Evolutionary conservation across 2,113 vertebrate genomes (phyloP), one percentile per base, ranked within the genome.

Genomic region (Rostratula benghalensis): DNA sequence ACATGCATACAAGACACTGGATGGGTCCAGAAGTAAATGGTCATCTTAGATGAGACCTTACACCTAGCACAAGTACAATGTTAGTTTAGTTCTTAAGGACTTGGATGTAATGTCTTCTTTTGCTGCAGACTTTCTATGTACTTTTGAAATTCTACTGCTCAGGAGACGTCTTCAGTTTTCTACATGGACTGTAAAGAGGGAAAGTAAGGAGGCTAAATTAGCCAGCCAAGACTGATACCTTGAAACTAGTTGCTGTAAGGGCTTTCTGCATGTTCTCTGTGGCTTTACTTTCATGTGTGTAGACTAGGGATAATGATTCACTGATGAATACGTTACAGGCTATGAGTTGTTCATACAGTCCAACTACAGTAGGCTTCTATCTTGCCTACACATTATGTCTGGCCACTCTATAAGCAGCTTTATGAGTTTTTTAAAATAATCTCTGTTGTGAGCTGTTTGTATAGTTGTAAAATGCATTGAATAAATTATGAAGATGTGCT

Each of bases 401-500:
- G 37, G 35, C 6, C 18, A 83, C n/a, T 57, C 3, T 21, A 33
- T 61, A 57, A 85, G 39, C 35, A 83, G 20, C 13, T 88, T 20
- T 51, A 3, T 43, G 71, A 63, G 11, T 77, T 93, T 95, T 86
- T 54, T 89, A 16, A 27, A 83, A 54, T 17, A 61, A 51, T 63
- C 30, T 80, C 8, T 54, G 51, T 28, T 50, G 31, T 74, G 51
- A 93, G 33, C 46, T 63, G 41, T 86, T 87, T 67, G 25, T 19
- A 43, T 67, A 65, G 46, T 51, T 57, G 24, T 43, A 90, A 94
- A 95, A 88, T 17, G 31, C 25, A 86, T 39, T 59, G 28, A 70
- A 83, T 83, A 83, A 57, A 80, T 69, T 53, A 65, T 50, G 70
- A 91, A 50, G n/a, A 54, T 77, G 13, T 82, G 74, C 75, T 95